phyloP scores from a whole-genome alignment of 2,888 invertebrate genomes.

The Lordiphosa fenestrarum region DNA sequence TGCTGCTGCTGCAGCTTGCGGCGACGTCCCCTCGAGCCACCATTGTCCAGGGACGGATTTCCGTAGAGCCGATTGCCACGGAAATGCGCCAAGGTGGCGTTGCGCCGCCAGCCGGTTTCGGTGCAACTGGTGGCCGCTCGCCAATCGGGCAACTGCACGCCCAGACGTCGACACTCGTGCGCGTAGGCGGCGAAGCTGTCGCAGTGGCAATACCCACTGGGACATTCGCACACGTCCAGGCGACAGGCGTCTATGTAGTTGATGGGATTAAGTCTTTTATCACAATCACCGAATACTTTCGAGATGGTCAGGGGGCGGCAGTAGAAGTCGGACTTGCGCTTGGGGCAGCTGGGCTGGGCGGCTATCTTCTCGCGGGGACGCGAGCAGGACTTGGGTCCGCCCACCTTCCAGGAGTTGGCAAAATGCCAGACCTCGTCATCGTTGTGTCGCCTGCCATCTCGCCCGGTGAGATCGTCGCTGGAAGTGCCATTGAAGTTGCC shows the following conservation, averaged over 20 bases:
- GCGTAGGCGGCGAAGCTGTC: slow-evolving; percentile 94
- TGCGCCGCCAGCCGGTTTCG: slow-evolving; percentile 75
- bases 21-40: slow-evolving; percentile 22
- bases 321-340: slow-evolving; percentile 81
- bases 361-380: slow-evolving; percentile 81
- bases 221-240: slow-evolving; percentile 93
- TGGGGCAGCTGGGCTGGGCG: slow-evolving; percentile 81
- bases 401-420: slow-evolving; percentile 95
- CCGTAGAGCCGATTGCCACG: slow-evolving; percentile 58
- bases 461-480: slow-evolving; percentile 90
- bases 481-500: slow-evolving; percentile 95
- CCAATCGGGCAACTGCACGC: slow-evolving; percentile 88
- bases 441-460: slow-evolving; percentile 85
- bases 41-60: slow-evolving; percentile 35
- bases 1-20: slow-evolving; percentile 54
- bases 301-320: slow-evolving; percentile 82
- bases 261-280: slow-evolving; percentile 88
- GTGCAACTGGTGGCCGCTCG: slow-evolving; percentile 86
- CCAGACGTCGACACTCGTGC: slow-evolving; percentile 90
- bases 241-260: slow-evolving; percentile 93
- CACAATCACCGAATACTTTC: slow-evolving; percentile 87
- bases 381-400: slow-evolving; percentile 87
- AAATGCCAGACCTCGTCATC: slow-evolving; percentile 86
- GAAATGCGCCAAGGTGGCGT: slow-evolving; percentile 51
- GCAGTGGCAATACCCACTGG: slow-evolving; percentile 90